Evolutionary conservation across 2,888 invertebrate species (phyloP).

Genomic region (Epinotia demarniana): DNA sequence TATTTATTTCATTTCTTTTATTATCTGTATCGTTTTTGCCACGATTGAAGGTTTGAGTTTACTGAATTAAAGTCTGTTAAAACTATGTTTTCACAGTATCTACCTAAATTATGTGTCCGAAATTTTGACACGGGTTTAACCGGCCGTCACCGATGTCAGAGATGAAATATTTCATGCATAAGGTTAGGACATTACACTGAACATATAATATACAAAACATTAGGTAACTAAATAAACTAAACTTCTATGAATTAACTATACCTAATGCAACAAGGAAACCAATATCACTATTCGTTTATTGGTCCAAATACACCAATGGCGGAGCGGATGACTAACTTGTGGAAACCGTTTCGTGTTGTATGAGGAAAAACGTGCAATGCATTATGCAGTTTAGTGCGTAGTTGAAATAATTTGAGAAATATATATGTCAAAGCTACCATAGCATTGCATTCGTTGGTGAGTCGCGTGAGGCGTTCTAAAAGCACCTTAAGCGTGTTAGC

Average conservation of each 20-base stretch:
- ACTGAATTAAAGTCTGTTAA: too few relatives aligned
- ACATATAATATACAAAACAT: conserved; percentile 5
- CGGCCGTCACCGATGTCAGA: too few relatives aligned
- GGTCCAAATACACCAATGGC: conserved; percentile 25
- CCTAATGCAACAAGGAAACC: conserved; percentile 36
- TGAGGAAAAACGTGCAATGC: conserved; percentile 24
- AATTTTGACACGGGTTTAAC: too few relatives aligned
- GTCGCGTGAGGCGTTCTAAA: too few relatives aligned
- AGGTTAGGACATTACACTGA: not conserved
- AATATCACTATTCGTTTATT: conserved; percentile 19
- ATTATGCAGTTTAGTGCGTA: conserved; percentile 6
- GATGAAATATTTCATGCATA: not conserved
- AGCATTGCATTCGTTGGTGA: too few relatives aligned
- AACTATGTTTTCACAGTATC: too few relatives aligned
- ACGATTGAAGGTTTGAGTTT: too few relatives aligned
- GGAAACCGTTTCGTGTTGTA: conserved; percentile 26
- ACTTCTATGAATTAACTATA: conserved; percentile 12
- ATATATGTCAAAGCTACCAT: not conserved
- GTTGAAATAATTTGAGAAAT: conserved; percentile 15
- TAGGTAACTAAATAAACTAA: conserved; percentile 8
- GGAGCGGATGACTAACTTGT: conserved; percentile 24
- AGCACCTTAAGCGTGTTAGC: too few relatives aligned
- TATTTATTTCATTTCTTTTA: too few relatives aligned
- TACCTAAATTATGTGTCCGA: too few relatives aligned
- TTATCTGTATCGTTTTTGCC: too few relatives aligned